Base-by-base conservation (phyloP, 2,797 vertebrate genomes). In the Gadopsis marmoratus region DNA sequence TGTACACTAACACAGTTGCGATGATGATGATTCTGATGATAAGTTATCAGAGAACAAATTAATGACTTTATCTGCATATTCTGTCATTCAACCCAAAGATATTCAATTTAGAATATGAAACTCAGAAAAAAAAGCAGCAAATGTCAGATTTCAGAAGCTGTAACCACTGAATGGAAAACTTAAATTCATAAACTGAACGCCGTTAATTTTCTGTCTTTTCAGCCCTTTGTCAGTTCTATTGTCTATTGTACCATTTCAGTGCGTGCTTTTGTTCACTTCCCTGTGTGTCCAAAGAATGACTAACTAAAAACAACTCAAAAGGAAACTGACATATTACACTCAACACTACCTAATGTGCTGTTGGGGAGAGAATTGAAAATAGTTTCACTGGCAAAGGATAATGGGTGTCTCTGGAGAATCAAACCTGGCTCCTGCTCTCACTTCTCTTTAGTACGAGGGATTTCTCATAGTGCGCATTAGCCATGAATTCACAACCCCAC, bases 241-340 rank as follows among this genome's bases (percentile, higher is more conserved):
- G 43, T 56, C 4, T n/a, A 16, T 35, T 53, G 37, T 53, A 26
- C 8, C 37, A 29, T 58, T 80, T 67, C 31, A 64, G 23, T 2
- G 3, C 23, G 5, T 14, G 12, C n/a, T n/a, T 73, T 63, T 64
- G 16, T 60, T 73, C 14, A 67, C 71, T 80, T 78, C 29, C 48
- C 13, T 33, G 33, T 48, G 53, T 37, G 68, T 48, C 60, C 48
- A 70, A 50, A 4, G 2, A n/a, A 65, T 37, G 7, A 55, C 35
- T 68, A 55, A 75, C 45, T 59, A 66, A 67, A 86, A 51, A 54
- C 37, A 45, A 35, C n/a, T 29, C 21, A 60, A 55, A 58, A 41
- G 51, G 21, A 37, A 47, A 33, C 50, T 4, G 63, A 67, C 26
- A n/a, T 11, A 35, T 29, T 26, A 43, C 3, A 62, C 41, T 50